A percentile compares a stretch with the other conserved stretches of the same genome.
Evolutionary conservation across 2,888 invertebrate genomes (phyloP).

Genomic region (Homarus gammarus): DNA sequence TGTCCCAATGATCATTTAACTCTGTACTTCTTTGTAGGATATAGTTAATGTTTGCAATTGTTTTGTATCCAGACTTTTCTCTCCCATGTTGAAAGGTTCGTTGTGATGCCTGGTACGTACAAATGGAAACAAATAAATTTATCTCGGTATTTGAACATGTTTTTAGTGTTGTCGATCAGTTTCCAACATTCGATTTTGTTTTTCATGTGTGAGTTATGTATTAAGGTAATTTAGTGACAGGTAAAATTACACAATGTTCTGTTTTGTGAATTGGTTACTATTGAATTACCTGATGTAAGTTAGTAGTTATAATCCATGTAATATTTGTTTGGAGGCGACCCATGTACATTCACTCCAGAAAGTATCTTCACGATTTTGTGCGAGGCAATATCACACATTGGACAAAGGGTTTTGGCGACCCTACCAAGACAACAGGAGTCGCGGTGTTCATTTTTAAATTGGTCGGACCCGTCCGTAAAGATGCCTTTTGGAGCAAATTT

Average conservation of each 20-base stretch:
- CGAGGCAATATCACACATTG: too few species aligned
- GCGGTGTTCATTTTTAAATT: too few species aligned
- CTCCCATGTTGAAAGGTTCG: constrained; percentile 55
- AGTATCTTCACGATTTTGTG: too few species aligned
- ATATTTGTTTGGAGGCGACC: too few species aligned
- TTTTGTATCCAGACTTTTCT: constrained; percentile 60
- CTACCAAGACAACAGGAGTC: too few species aligned
- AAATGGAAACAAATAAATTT: constrained; percentile 43
- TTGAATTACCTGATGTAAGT: too few species aligned
- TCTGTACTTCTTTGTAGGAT: constrained; percentile 15
- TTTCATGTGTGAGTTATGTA: constrained; percentile 31
- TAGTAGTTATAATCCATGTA: too few species aligned
- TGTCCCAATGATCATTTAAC: constrained; percentile 30
- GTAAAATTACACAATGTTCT: not conserved
- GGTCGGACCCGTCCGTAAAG: too few species aligned
- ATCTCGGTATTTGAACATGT: constrained; percentile 23
- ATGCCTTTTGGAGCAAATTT: too few species aligned
- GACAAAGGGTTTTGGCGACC: too few species aligned
- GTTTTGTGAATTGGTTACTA: not conserved
- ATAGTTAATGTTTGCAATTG: constrained; percentile 54
- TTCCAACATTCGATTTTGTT: constrained; percentile 39
- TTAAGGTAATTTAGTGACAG: constrained; percentile 18
- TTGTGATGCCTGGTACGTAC: constrained; percentile 65
- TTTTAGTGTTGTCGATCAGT: constrained; percentile 37
- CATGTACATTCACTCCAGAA: too few species aligned